Conservation (phyloP, 2,113 vertebrate species). For the Microcebus griseorufus region DNA sequence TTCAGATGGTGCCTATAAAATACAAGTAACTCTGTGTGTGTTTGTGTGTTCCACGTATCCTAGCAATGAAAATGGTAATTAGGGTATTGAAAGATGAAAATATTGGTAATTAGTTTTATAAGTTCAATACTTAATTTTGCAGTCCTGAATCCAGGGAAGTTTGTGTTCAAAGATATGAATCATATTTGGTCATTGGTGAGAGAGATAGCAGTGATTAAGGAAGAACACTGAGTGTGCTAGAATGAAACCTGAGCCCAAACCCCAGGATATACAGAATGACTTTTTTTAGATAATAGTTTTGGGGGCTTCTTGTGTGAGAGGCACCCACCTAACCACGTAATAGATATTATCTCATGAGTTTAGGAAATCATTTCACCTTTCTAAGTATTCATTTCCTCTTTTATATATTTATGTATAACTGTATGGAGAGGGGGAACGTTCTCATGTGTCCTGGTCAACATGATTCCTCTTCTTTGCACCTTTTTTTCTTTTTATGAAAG, state of each 20-base stretch:
- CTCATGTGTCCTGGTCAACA: background rate
- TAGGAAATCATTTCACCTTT: background rate
- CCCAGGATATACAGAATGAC: background rate
- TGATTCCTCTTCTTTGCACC: background rate
- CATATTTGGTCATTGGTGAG: background rate
- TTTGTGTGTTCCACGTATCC: background rate
- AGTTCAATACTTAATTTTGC: background rate
- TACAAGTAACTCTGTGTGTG: background rate
- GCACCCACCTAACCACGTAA: background rate
- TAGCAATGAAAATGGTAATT: background rate
- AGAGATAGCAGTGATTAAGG: accelerated
- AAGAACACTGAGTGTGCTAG: background rate
- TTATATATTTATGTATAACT: background rate
- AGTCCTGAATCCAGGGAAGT: background rate
- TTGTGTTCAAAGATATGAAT: background rate
- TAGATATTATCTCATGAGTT: background rate
- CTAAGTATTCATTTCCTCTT: background rate
- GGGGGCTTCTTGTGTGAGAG: background rate
- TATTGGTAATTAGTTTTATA: background rate
- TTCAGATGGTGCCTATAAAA: too few species aligned
- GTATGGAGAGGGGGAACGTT: background rate
- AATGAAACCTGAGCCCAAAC: background rate
- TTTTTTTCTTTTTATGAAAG: background rate
- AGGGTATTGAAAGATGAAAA: background rate
- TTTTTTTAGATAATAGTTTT: background rate